Conservation (phyloP, 2,113 vertebrate species). For the Camelus dromedarius region DNA sequence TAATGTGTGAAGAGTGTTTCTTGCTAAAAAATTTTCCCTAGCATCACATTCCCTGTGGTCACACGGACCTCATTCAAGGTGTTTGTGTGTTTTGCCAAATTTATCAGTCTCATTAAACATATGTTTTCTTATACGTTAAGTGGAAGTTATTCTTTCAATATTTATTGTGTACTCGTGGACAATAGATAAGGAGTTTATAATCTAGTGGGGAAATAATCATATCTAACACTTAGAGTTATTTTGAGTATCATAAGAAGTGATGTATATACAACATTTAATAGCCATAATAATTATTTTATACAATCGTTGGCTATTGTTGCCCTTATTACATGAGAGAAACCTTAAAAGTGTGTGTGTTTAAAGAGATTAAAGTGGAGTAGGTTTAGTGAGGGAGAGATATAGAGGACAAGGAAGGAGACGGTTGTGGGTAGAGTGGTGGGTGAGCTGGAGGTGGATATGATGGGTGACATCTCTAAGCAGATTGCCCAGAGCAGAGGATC, state of each 20-base stretch:
- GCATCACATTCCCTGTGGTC: background rate
- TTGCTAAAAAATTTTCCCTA: background rate
- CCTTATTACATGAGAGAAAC: background rate
- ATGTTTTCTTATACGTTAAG: background rate
- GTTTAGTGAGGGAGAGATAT: background rate
- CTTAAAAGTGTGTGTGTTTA: background rate
- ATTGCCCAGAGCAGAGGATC: background rate
- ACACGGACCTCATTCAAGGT: background rate
- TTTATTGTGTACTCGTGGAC: background rate
- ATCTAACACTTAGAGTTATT: background rate
- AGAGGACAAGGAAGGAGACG: background rate
- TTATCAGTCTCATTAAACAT: background rate
- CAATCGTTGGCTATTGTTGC: background rate
- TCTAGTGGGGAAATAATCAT: background rate
- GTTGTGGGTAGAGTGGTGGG: rapidly evolving
- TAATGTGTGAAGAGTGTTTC: background rate
- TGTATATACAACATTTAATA: background rate
- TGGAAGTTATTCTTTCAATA: background rate
- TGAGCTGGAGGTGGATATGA: too few species aligned
- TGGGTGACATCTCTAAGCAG: background rate
- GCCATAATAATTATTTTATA: background rate
- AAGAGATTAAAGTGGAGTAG: background rate
- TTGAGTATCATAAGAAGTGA: background rate
- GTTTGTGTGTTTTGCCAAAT: background rate
- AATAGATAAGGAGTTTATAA: background rate